Base-by-base conservation (phyloP, 2,888 invertebrate species). In the Apotomis betuletana region DNA sequence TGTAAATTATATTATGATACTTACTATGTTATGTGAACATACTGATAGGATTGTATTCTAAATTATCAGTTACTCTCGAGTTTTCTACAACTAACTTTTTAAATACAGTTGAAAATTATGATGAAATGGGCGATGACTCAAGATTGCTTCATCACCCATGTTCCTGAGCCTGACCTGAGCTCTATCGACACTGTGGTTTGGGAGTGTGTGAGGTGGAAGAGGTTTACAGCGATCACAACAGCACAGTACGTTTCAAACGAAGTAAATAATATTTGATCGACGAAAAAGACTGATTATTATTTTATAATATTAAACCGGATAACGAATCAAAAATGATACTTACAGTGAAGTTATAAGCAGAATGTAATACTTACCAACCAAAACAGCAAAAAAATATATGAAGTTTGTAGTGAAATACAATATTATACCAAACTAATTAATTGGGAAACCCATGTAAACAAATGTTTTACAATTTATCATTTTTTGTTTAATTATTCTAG, bases 111-210 rank as follows among this genome's bases (percentile, higher is more conserved):
- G n/a, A n/a, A n/a, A 65, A 15, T 57, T 12, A 15, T 27, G 52
- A n/a, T 5, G 54, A 41, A 8, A 4, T 55, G 46, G 3, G n/a
- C 10, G 27, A n/a, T 65, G 65, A 57, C 12, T 65, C 55, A 65
- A 27, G 27, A 57, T 57, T 65, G 44, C 65, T 57, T 57, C 65
- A 57, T 46, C 65, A 65, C 55, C 55, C 46, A 55, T 57, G 55
- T 46, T 55, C 36, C 55, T 12, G 46, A 57, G n/a, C 27, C 27
- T 27, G 27, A 27, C 27, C 27, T 27, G 27, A 27, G 27, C 27
- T 9, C 12, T 8, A 46, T 61, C 10, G 27, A 13, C 10, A 61
- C 61, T 41, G 27, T 41, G 41, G 5, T 41, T 36, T 62, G n/a
- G 49, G n/a, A 36, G 12, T 49, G 0, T 44, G 38, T 6, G 6